A percentile compares a stretch with the other conserved stretches of the same genome.
Conservation (phyloP, 2,113 vertebrate species). For the Hystrix brachyura region DNA sequence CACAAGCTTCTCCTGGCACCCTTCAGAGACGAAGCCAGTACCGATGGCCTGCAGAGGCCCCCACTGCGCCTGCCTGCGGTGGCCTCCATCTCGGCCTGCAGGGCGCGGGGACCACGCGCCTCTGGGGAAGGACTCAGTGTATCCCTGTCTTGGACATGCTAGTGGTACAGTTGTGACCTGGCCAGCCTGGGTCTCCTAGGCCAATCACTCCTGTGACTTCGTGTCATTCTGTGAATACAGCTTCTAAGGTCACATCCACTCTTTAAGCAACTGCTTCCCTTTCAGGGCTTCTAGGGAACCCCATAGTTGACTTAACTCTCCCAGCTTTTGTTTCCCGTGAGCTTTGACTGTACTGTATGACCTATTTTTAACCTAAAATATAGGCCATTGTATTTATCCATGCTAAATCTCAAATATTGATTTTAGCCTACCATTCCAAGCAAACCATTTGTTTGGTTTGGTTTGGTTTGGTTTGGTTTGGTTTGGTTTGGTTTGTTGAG, state of each 20-base stretch:
- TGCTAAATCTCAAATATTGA: neutral
- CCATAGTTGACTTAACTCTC: neutral
- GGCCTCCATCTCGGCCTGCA: neutral
- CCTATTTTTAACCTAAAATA: neutral
- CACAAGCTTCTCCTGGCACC: neutral
- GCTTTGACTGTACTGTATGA: neutral
- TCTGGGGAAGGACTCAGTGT: neutral
- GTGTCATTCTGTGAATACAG: neutral
- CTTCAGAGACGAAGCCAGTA: neutral
- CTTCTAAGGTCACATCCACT: neutral
- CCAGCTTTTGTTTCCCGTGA: neutral
- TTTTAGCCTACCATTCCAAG: neutral
- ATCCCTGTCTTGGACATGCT: neutral
- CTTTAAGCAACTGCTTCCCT: neutral
- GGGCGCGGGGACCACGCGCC: neutral
- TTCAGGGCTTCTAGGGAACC: neutral
- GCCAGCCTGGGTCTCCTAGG: neutral
- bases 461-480: neutral
- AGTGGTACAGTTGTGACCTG: neutral
- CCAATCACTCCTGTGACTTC: neutral
- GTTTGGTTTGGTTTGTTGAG: neutral
- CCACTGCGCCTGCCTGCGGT: neutral
- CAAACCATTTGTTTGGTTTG: neutral
- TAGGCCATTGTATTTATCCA: neutral
- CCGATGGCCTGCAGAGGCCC: neutral